Evolutionary conservation across 1,140 invertebrate species (phyloP), one percentile per base, ranked within the genome.

Genomic region (Cephus cinctus): DNA sequence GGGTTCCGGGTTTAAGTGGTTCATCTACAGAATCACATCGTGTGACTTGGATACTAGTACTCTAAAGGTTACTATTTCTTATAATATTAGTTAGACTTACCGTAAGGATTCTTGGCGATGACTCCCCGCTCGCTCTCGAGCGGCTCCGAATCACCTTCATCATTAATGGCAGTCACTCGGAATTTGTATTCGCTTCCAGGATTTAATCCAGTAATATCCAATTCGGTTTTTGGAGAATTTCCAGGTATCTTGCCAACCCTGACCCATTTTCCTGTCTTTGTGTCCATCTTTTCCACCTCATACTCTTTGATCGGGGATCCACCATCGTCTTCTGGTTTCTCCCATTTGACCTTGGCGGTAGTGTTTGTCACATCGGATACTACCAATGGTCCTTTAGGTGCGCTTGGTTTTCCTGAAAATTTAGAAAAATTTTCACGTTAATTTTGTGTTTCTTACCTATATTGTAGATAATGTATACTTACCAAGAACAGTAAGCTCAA

Each of bases 101-200:
- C 94, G 71, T 86, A 99, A 36, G 96, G 96, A 87, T 99, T 96
- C 78, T 97, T 98, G 44, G 96, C 96, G 12, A 95, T 77, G 23
- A 89, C 89, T 16, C 88, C 83, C 19, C 84, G 84, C 20, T 92
- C 86, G 22, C 94, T 89, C 32, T 87, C 86, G 19, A 99, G 76
- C 4, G 94, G 95, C 56, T 98, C 94, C 4, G 94, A 96, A 60
- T 96, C 92, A 22, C 96, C 96, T 77, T 98, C 93, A 54, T 92
- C 89, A 69, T 98, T 99, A 42, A 95, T 86, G 36, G 96, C 96
- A 0, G 87, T 89, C 1, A 98, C 96, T 30, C 96, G 80, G 84
- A 98, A 99, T 77, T 96, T 92, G 73, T 98, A 98, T 68, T 96
- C 90, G 50, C 90, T 86, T 5, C 91, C 91, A 14, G 94, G 92